Conservation (phyloP, 2,888 invertebrate genomes). For the Megaustenia siamemsis region DNA sequence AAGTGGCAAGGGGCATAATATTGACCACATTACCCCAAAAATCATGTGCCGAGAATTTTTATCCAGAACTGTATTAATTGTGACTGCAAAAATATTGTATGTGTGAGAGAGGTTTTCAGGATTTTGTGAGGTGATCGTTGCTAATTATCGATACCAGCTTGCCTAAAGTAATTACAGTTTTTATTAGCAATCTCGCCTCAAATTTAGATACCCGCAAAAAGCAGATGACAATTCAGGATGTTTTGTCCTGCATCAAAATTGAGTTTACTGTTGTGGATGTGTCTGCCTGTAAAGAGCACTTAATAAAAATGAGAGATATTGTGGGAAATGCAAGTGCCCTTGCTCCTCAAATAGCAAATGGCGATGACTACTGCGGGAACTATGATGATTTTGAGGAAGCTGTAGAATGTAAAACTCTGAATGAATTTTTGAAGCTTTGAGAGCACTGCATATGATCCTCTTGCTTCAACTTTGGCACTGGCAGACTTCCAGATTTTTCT, state of each 20-base stretch:
- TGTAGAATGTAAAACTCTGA: constrained; percentile 41
- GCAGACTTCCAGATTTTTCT: not conserved
- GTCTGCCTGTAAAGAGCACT: constrained; percentile 35
- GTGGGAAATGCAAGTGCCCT: constrained; percentile 18
- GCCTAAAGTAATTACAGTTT: too few species aligned
- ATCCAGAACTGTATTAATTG: too few species aligned
- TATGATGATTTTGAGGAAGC: constrained; percentile 52
- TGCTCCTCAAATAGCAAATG: constrained; percentile 49
- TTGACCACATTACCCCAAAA: too few species aligned
- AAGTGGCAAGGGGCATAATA: too few species aligned
- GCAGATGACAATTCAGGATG: constrained; percentile 44
- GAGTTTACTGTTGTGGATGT: constrained; percentile 48
- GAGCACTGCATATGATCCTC: not conserved
- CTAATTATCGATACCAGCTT: too few species aligned
- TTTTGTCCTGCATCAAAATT: constrained; percentile 31
- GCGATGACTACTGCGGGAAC: constrained; percentile 48
- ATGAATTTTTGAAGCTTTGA: constrained; percentile 51
- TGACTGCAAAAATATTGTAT: too few species aligned
- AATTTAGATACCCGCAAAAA: constrained; percentile 35
- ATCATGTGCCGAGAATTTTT: too few species aligned
- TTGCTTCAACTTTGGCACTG: not conserved
- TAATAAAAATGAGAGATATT: constrained; percentile 48
- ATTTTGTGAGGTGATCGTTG: too few species aligned
- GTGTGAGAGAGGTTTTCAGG: too few species aligned
- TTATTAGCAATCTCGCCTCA: too few species aligned